phyloP scores from a whole-genome alignment of 2,113 vertebrate species.

The Vidua macroura region DNA sequence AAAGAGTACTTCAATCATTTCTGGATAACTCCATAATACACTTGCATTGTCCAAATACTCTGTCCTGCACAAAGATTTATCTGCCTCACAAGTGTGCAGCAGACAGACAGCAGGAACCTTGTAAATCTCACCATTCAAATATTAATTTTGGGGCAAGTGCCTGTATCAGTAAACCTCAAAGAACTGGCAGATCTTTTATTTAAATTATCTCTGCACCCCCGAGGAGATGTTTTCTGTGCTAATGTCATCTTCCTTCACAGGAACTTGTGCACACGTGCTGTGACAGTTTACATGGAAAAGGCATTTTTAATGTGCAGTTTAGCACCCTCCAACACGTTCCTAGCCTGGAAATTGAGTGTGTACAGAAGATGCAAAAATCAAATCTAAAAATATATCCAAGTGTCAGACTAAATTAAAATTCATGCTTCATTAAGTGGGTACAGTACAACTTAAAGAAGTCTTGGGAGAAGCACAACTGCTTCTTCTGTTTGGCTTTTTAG shows the following conservation, averaged over 20 bases:
- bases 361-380: neutral
- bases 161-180: neutral
- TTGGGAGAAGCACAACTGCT: neutral
- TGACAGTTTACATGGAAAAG: neutral
- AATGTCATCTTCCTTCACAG: neutral
- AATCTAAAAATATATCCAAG: conserved; percentile 15
- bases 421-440: neutral
- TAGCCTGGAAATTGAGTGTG: neutral
- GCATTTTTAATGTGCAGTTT: neutral
- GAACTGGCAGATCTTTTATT: neutral
- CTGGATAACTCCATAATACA: neutral
- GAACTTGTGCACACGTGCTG: neutral
- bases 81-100: neutral
- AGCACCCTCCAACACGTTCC: neutral
- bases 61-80: neutral
- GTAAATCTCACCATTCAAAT: neutral
- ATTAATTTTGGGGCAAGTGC: neutral
- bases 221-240: neutral
- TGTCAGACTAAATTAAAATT: conserved; percentile 50
- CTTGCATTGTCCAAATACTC: neutral
- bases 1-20: neutral
- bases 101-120: neutral
- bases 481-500: neutral
- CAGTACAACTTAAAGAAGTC: neutral
- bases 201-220: neutral